These are phyloP conservation scores for Taurulus bubalis DNA, from an alignment of 2,113 vertebrate genomes.

Conservation along the genomic window DNA sequence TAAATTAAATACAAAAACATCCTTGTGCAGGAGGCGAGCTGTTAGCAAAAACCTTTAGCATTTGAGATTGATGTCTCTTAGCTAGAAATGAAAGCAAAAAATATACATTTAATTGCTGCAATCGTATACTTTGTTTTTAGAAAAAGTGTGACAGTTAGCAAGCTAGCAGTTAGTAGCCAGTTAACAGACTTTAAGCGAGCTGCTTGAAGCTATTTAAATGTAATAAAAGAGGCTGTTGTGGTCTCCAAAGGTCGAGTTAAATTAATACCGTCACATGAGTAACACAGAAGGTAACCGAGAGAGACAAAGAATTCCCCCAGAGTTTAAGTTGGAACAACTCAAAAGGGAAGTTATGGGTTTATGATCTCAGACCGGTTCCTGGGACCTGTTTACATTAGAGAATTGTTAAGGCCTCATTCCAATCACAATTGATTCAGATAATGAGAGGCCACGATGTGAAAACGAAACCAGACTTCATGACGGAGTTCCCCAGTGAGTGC, in stretches of 20 bases:
- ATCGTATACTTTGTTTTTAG: background rate
- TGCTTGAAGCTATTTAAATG: background rate
- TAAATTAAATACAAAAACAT: background rate
- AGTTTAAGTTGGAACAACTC: background rate
- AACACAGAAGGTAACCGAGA: no score
- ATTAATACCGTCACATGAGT: background rate
- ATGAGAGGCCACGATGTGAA: background rate
- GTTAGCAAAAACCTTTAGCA: no score
- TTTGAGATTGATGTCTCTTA: background rate
- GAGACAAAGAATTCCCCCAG: background rate
- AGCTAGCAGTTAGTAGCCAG: background rate
- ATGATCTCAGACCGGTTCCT: background rate
- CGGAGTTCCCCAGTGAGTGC: conserved; percentile 37
- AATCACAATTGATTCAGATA: background rate
- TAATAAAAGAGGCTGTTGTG: background rate
- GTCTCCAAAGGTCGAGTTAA: background rate
- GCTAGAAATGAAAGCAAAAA: background rate
- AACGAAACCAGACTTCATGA: background rate
- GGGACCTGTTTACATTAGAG: background rate
- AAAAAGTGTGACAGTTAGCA: background rate
- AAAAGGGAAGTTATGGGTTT: background rate
- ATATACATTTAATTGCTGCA: rapidly evolving
- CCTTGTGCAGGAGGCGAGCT: no score
- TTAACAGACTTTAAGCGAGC: background rate
- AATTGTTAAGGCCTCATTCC: background rate